Percentiles rank a stretch among this genome's conserved stretches.
Evolutionary conservation across 2,888 invertebrate species (phyloP).

Genomic region (Ceratothoa steindachneri): DNA sequence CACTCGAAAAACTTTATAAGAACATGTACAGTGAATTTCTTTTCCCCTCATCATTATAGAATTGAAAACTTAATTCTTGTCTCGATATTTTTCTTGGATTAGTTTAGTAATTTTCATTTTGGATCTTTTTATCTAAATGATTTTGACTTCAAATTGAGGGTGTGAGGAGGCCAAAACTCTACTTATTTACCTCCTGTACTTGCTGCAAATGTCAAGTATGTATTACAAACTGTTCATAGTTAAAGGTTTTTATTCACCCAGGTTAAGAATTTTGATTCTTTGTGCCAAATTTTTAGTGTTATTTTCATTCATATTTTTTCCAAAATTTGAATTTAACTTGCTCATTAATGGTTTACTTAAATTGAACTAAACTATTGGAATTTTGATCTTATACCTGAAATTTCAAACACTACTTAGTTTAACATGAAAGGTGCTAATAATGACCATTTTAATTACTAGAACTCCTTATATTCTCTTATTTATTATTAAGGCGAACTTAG

Average conservation of each 20-base stretch:
- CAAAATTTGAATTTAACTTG: not conserved
- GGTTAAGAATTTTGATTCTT: not conserved
- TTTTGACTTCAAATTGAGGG: not conserved
- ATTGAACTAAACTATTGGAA: not conserved
- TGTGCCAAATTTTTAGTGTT: not conserved
- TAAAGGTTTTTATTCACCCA: not conserved
- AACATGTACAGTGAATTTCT: no score
- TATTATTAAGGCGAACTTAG: not conserved
- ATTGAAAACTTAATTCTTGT: no score
- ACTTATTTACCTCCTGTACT: not conserved
- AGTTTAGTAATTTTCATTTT: no score
- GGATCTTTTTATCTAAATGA: no score
- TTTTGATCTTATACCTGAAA: not conserved
- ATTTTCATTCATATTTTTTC: not conserved
- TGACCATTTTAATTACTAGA: not conserved
- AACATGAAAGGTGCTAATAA: not conserved
- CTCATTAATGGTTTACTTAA: not conserved
- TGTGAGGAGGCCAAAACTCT: not conserved
- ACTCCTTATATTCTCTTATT: not conserved
- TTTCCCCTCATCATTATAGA: not conserved
- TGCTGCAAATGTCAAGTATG: not conserved
- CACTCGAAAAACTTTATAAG: no score
- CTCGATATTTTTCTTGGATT: no score
- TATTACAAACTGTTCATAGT: not conserved
- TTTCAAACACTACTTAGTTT: not conserved